A percentile compares a stretch with the other conserved stretches of the same genome.
Conservation (phyloP, 64 coral and sea anemone genomes). For the Dendronephthya gigantea region DNA sequence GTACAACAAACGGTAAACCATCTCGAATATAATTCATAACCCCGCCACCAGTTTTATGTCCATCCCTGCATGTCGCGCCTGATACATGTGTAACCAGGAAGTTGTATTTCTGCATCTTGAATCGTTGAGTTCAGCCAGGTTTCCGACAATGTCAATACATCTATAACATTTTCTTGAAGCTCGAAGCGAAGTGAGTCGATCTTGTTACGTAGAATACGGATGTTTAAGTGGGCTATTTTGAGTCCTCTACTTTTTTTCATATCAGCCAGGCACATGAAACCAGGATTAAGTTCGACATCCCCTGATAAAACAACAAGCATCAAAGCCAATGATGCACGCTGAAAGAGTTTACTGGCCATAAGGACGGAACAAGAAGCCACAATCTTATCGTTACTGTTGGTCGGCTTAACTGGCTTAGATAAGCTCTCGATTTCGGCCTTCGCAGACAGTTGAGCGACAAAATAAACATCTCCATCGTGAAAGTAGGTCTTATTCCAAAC, state of each 20-base stretch:
- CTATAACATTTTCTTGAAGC: neutral
- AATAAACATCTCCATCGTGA: too few relatives aligned
- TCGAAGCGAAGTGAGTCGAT: slow-evolving; percentile 20
- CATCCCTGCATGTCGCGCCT: slow-evolving; percentile 3
- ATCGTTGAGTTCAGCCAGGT: neutral
- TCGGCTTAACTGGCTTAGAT: too few relatives aligned
- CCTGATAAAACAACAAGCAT: slow-evolving; percentile 1
- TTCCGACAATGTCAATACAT: neutral
- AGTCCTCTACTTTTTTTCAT: neutral
- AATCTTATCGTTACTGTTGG: too few relatives aligned
- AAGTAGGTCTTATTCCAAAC: too few relatives aligned
- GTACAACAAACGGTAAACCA: neutral
- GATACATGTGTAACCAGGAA: slow-evolving; percentile 20
- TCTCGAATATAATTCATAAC: neutral
- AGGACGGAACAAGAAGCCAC: too few relatives aligned
- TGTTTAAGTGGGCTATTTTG: neutral
- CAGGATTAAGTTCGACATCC: slow-evolving; percentile 22
- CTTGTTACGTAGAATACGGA: neutral
- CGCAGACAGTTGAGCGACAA: too few relatives aligned
- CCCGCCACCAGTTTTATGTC: neutral
- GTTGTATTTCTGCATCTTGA: slow-evolving; percentile 19
- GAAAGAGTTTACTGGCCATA: neutral
- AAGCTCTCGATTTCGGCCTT: too few relatives aligned
- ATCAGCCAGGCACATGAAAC: neutral
- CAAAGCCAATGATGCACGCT: neutral